These are phyloP conservation scores for Linnaemya tessellans DNA, from an alignment of 2,888 invertebrate species.

Conservation along the genomic window DNA sequence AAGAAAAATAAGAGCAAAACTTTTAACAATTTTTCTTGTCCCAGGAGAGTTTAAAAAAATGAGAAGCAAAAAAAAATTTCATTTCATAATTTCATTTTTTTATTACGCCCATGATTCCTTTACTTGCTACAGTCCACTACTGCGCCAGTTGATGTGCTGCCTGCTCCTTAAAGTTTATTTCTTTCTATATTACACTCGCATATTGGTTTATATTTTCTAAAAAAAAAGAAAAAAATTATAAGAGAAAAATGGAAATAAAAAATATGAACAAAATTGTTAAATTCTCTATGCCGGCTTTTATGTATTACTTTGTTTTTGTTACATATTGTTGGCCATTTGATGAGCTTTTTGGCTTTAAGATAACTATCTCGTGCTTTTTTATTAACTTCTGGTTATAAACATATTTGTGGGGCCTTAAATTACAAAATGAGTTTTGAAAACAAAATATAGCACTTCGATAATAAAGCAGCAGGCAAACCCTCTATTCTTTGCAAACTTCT, in stretches of 20 bases:
- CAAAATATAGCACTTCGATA: not conserved
- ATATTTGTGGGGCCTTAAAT: conserved; percentile 37
- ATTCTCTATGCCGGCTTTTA: conserved; percentile 53
- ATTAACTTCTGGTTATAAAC: conserved; percentile 54
- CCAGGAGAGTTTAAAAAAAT: conserved; percentile 70
- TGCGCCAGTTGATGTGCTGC: not conserved
- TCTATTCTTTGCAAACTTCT: conserved; percentile 3
- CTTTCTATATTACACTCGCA: conserved; percentile 17
- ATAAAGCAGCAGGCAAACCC: not conserved
- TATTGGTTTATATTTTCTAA: conserved; percentile 51
- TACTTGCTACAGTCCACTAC: conserved; percentile 32
- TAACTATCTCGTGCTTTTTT: conserved; percentile 57
- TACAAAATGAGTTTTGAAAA: conserved; percentile 31
- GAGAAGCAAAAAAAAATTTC: conserved; percentile 30
- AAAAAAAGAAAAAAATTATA: not conserved
- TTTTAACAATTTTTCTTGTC: conserved; percentile 67
- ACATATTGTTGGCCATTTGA: conserved; percentile 31
- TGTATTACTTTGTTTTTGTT: conserved; percentile 25
- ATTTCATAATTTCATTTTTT: conserved; percentile 54
- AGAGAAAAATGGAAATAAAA: conserved; percentile 2
- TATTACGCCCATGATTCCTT: conserved; percentile 61
- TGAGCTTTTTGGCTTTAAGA: conserved; percentile 49
- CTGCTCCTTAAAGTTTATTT: conserved; percentile 46
- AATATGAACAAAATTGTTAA: conserved; percentile 31
- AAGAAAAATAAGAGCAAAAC: conserved; percentile 43